These are phyloP conservation scores for Corythornis leucogaster DNA, from an alignment of 2,797 vertebrate genomes.

Conservation along the genomic window DNA sequence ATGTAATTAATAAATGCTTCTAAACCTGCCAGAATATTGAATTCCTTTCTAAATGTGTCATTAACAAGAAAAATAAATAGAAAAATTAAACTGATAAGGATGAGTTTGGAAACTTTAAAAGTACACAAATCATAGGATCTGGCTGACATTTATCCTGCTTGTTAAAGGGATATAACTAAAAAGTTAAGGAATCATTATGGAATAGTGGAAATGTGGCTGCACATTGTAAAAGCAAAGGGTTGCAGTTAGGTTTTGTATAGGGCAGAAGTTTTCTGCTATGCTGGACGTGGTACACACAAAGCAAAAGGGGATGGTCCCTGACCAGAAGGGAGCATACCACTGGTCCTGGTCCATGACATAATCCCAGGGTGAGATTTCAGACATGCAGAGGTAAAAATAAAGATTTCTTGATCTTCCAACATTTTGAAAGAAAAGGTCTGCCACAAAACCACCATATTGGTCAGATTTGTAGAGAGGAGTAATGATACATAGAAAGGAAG, in stretches of 20 bases:
- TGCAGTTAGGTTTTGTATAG: not conserved
- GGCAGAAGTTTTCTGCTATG: not conserved
- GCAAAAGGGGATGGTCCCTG: not conserved
- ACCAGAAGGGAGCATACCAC: not conserved
- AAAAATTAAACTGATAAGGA: slow-evolving; percentile 32
- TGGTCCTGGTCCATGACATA: not conserved
- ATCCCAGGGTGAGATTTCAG: not conserved
- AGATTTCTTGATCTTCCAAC: not conserved
- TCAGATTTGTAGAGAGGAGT: not conserved
- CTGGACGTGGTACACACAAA: not conserved
- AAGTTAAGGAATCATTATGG: not conserved
- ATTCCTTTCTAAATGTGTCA: slow-evolving; percentile 42
- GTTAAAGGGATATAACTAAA: not conserved
- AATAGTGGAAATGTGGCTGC: not conserved
- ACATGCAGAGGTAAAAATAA: not conserved
- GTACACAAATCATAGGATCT: not conserved
- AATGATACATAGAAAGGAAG: not conserved
- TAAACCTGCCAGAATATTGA: not conserved
- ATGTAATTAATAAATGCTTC: slow-evolving; percentile 60
- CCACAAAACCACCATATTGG: not conserved
- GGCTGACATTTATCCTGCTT: not conserved
- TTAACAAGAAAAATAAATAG: slow-evolving; percentile 41
- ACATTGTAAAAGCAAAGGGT: not conserved
- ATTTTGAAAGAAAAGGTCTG: not conserved
- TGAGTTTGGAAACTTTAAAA: not conserved